phyloP scores from a whole-genome alignment of 2,888 invertebrate species.

The Amphipyra berbera region DNA sequence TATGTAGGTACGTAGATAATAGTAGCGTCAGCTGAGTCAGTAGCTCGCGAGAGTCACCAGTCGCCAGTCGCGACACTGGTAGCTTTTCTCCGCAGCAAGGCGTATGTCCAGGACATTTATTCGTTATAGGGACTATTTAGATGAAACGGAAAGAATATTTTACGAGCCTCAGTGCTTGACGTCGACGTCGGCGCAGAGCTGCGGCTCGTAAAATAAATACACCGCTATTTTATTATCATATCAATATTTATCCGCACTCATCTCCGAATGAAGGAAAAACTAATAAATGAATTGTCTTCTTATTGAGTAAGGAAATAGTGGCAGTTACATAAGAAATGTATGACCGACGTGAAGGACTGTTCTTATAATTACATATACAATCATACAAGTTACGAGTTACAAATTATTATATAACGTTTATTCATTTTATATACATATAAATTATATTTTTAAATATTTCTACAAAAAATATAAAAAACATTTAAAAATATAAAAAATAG shows the following conservation, averaged over 20 bases:
- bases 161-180: not conserved
- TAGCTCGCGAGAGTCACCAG: no score
- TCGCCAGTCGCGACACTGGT: no score
- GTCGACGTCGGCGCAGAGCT: not conserved
- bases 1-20: no score
- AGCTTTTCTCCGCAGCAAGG: no score
- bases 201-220: constrained; percentile 6
- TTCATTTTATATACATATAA: no score
- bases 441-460: no score
- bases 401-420: no score
- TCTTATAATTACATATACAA: not conserved
- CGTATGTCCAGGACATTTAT: not conserved
- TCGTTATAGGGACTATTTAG: not conserved
- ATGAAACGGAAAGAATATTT: not conserved
- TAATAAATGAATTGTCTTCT: not conserved
- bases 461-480: no score
- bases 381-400: not conserved
- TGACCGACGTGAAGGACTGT: not conserved
- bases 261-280: not conserved
- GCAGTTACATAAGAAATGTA: no score
- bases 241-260: not conserved
- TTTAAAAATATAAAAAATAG: no score
- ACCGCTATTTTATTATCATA: not conserved
- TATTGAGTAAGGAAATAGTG: not conserved
- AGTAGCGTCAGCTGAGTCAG: no score